A percentile compares a stretch with the other conserved stretches of the same genome.
Evolutionary conservation across 2,113 vertebrate genomes (phyloP).

Genomic region (Toxotes chatareus): DNA sequence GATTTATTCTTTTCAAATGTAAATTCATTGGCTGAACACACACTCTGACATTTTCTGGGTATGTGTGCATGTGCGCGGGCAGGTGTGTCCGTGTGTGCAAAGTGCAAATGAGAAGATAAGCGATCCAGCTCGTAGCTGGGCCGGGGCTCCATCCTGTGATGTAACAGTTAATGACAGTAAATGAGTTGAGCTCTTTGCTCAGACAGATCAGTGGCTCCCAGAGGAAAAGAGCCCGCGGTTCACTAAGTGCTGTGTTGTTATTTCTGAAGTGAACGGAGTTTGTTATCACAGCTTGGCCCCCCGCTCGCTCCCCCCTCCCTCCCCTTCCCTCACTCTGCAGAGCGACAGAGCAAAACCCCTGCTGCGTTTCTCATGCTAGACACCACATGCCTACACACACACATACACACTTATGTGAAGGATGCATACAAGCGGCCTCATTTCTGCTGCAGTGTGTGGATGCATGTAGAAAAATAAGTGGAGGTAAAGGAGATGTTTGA

Average conservation of each 20-base stretch:
- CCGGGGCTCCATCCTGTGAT: conserved; percentile 54
- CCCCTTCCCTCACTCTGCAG: conserved; percentile 45
- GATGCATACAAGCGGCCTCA: conserved; percentile 10
- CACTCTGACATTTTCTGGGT: background rate
- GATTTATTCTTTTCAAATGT: background rate
- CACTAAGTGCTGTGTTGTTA: conserved; percentile 63
- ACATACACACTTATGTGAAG: conserved; percentile 8
- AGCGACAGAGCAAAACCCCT: conserved; percentile 62
- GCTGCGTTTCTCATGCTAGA: conserved; percentile 76
- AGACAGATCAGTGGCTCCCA: conserved; percentile 54
- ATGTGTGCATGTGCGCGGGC: background rate
- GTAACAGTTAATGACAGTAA: conserved; percentile 63
- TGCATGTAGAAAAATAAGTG: conserved; percentile 7
- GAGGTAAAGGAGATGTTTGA: conserved; percentile 21
- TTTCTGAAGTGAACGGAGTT: conserved; percentile 76
- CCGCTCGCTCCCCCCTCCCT: conserved; percentile 7
- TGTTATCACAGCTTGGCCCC: conserved; percentile 79
- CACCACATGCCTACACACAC: conserved; percentile 37
- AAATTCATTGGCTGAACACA: background rate
- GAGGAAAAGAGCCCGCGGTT: conserved; percentile 48
- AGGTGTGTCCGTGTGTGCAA: conserved; percentile 40
- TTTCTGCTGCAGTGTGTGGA: background rate
- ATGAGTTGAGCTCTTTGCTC: conserved; percentile 41
- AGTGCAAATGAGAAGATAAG: conserved; percentile 60
- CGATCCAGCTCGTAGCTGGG: conserved; percentile 8